phyloP scores from a whole-genome alignment of 2,888 invertebrate species.

The Rhagophthalmus giganteus region DNA sequence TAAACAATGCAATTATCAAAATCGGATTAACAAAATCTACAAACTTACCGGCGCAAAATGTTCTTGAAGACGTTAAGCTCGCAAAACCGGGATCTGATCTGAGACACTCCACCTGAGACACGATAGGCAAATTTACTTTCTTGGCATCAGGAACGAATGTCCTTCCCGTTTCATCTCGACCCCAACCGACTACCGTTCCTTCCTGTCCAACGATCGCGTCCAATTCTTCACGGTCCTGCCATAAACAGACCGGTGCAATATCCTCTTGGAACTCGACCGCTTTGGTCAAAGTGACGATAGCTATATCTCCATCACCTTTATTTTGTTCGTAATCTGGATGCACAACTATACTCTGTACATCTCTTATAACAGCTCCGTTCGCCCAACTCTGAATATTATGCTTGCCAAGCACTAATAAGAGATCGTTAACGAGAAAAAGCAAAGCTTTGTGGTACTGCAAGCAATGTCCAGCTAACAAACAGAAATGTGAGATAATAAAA shows the following conservation, averaged over 20 bases:
- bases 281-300: slow-evolving; percentile 59
- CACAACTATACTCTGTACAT: slow-evolving; percentile 57
- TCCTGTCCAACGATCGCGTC: slow-evolving; percentile 42
- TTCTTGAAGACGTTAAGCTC: slow-evolving; percentile 55
- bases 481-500: background rate
- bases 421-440: slow-evolving; percentile 39
- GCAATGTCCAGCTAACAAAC: slow-evolving; percentile 48
- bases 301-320: slow-evolving; percentile 61
- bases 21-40: background rate
- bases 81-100: slow-evolving; percentile 54
- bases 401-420: slow-evolving; percentile 45
- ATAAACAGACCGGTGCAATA: slow-evolving; percentile 65
- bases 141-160: slow-evolving; percentile 57
- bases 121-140: slow-evolving; percentile 59
- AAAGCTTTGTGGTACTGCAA: slow-evolving; percentile 40
- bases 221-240: slow-evolving; percentile 58
- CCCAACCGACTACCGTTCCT: slow-evolving; percentile 66
- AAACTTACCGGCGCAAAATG: slow-evolving; percentile 64
- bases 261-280: slow-evolving; percentile 58
- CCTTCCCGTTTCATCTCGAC: slow-evolving; percentile 56
- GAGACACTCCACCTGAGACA: slow-evolving; percentile 60
- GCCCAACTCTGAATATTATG: slow-evolving; percentile 45
- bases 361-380: slow-evolving; percentile 36
- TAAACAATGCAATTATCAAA: background rate
- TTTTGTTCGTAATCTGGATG: slow-evolving; percentile 63